A percentile compares a stretch with the other conserved stretches of the same genome.
Evolutionary conservation across 2,888 invertebrate genomes (phyloP).

Genomic region (Beris chalybata): DNA sequence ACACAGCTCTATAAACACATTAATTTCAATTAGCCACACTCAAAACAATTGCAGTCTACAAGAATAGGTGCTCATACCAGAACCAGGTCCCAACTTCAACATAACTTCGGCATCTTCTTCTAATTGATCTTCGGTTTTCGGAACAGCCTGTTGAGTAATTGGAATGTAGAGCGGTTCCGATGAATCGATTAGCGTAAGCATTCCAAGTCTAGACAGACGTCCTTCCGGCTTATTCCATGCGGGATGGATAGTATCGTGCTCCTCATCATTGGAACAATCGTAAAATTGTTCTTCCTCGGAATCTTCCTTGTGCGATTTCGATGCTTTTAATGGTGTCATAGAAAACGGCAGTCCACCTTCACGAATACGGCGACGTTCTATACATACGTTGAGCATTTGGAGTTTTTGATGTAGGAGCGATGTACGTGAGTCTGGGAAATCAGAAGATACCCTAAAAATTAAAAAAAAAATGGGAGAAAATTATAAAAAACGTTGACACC

Average conservation of each 20-base stretch:
- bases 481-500: too few species aligned
- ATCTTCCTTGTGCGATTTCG: slow-evolving; percentile 47
- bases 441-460: slow-evolving; percentile 71
- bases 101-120: slow-evolving; percentile 91
- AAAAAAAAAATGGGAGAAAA: neutral
- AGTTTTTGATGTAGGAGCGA: slow-evolving; percentile 94
- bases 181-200: slow-evolving; percentile 67
- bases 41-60: too few species aligned
- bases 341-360: slow-evolving; percentile 56
- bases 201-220: slow-evolving; percentile 68
- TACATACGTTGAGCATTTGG: slow-evolving; percentile 82
- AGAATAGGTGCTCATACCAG: slow-evolving; percentile 50
- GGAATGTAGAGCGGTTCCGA: slow-evolving; percentile 77
- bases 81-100: slow-evolving; percentile 82
- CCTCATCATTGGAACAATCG: slow-evolving; percentile 60
- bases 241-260: slow-evolving; percentile 51
- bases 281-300: slow-evolving; percentile 77
- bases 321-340: slow-evolving; percentile 31
- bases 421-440: slow-evolving; percentile 83
- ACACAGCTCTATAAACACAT: slow-evolving; percentile 63
- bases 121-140: slow-evolving; percentile 96
- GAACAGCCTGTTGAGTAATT: slow-evolving; percentile 87
- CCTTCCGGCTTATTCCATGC: slow-evolving; percentile 70
- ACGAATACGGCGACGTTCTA: slow-evolving; percentile 63
- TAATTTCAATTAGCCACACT: neutral